A percentile compares a stretch with the other conserved stretches of the same genome.
These are phyloP conservation scores for Sciaenops ocellatus DNA, from an alignment of 2,797 vertebrate genomes.

Conservation along the genomic window DNA sequence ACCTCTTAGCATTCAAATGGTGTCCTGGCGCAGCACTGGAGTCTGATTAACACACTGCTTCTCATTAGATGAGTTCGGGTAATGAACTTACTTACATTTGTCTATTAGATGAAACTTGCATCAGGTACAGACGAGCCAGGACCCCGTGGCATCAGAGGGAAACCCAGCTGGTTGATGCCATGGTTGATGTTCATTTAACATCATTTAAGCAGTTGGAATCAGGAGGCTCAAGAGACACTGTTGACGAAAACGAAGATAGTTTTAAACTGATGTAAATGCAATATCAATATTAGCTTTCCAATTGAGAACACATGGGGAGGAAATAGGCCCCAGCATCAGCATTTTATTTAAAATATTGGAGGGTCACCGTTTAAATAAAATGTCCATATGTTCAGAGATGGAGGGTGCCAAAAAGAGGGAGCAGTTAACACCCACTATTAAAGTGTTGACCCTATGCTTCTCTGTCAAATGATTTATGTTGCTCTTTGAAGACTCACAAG, in stretches of 20 bases:
- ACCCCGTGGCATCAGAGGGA: constrained; percentile 33
- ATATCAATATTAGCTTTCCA: neutral
- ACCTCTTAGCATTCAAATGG: constrained; percentile 78
- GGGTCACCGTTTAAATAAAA: constrained; percentile 44
- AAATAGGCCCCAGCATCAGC: constrained; percentile 12
- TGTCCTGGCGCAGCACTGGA: constrained; percentile 62
- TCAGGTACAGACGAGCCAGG: constrained; percentile 52
- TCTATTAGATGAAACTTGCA: constrained; percentile 68
- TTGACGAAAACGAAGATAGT: constrained; percentile 15
- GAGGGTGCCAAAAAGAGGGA: constrained; percentile 33
- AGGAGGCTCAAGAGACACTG: constrained; percentile 19
- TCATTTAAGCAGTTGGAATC: constrained; percentile 21
- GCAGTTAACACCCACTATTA: constrained; percentile 46
- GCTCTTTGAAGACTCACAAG: constrained; percentile 42
- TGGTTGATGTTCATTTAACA: constrained; percentile 36
- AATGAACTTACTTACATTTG: constrained; percentile 74
- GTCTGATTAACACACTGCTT: constrained; percentile 76
- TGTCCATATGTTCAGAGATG: constrained; percentile 43
- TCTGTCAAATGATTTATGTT: constrained; percentile 44
- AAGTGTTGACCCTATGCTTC: constrained; percentile 50
- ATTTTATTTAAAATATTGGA: constrained; percentile 31
- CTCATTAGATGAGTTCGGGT: constrained; percentile 73
- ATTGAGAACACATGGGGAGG: constrained; percentile 15
- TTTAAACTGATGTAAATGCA: no score
- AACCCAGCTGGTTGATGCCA: constrained; percentile 37